Conservation (phyloP, 2,113 vertebrate species). For the Prunella himalayana region DNA sequence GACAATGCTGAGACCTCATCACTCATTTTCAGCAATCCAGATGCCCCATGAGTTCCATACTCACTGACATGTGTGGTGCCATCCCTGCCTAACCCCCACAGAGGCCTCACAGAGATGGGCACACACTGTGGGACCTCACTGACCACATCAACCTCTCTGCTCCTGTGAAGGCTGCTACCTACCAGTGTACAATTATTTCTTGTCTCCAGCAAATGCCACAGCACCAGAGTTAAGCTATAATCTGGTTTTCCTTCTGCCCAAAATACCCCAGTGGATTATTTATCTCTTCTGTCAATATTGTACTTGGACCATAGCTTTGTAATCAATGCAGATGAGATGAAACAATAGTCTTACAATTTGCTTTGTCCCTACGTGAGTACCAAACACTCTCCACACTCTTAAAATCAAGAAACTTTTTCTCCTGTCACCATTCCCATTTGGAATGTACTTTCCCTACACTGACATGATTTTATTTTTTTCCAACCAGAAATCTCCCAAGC, state of each 20-base stretch:
- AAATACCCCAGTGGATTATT: neutral
- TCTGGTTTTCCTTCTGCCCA: neutral
- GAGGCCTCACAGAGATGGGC: neutral
- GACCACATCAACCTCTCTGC: neutral
- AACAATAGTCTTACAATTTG: neutral
- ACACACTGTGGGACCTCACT: fast-evolving
- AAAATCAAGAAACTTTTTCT: neutral
- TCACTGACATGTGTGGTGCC: fast-evolving
- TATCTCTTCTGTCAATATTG: constrained; percentile 14
- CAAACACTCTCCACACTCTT: neutral
- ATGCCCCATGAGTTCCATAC: fast-evolving
- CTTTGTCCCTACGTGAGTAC: neutral
- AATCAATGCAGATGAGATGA: neutral
- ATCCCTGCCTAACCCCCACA: fast-evolving
- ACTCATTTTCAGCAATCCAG: neutral
- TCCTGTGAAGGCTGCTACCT: neutral
- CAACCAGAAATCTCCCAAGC: neutral
- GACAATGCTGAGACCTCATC: neutral
- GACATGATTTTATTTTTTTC: neutral
- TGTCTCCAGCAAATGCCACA: neutral
- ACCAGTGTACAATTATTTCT: neutral
- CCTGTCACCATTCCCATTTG: neutral
- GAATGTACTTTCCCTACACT: neutral
- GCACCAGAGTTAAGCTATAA: neutral
- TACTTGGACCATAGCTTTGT: neutral